phyloP scores from a whole-genome alignment of 2,797 vertebrate species.

The Rallus crepitans region DNA sequence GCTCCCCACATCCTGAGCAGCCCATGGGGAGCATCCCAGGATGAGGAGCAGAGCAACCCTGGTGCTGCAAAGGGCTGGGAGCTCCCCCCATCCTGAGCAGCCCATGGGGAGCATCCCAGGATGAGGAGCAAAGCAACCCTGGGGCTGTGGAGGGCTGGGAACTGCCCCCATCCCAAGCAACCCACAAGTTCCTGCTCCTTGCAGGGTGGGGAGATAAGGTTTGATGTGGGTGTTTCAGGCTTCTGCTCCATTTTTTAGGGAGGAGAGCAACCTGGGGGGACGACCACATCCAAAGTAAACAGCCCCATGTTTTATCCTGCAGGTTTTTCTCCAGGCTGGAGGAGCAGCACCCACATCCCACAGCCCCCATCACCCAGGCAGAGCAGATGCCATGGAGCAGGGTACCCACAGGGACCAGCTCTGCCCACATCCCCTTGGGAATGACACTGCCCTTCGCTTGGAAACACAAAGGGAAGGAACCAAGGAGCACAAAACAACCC shows the following conservation, averaged over 20 bases:
- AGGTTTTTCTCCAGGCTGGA: not conserved
- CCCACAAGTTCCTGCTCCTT: not conserved
- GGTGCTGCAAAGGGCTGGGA: no score
- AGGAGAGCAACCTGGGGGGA: not conserved
- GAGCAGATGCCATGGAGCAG: not conserved
- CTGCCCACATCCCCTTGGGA: not conserved
- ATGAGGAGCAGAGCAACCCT: no score
- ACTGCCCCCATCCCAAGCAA: no score
- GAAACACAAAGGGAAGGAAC: not conserved
- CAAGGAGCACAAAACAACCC: not conserved
- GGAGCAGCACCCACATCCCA: fast-evolving
- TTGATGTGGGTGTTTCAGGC: not conserved
- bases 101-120: not conserved
- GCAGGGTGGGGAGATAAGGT: not conserved
- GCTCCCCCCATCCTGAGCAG: not conserved
- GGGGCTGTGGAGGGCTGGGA: no score
- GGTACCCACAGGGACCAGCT: not conserved
- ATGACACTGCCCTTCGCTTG: not conserved
- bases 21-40: no score
- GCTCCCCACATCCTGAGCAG: not conserved
- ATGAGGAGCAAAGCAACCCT: no score
- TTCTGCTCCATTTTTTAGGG: no score
- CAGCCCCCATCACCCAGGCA: not conserved
- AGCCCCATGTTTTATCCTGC: not conserved
- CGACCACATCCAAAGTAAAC: not conserved